phyloP scores from a whole-genome alignment of 1,140 invertebrate genomes.

The Ooceraea biroi region DNA sequence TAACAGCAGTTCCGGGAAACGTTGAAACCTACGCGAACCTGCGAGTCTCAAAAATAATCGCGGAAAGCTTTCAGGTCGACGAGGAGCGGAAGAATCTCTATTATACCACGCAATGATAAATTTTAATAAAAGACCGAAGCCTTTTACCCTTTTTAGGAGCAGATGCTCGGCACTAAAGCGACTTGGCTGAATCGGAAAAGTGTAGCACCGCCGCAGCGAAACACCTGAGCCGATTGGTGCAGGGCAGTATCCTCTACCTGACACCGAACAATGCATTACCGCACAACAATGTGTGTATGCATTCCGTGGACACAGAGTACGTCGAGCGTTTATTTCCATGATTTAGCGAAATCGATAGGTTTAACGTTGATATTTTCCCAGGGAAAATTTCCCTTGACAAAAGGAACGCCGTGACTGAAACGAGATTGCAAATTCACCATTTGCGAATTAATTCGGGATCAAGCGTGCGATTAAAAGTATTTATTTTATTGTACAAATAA shows the following conservation, averaged over 20 bases:
- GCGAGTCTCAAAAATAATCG: slow-evolving; percentile 34
- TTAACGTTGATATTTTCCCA: neutral
- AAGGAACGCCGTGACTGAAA: neutral
- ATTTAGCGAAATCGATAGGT: slow-evolving; percentile 30
- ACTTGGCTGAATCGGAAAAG: slow-evolving; percentile 36
- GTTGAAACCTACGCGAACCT: slow-evolving; percentile 36
- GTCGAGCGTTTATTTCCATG: slow-evolving; percentile 55
- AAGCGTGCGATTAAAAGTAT: slow-evolving; percentile 45
- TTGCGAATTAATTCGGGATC: slow-evolving; percentile 46
- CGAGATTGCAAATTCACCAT: slow-evolving; percentile 23
- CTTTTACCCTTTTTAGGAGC: slow-evolving; percentile 55
- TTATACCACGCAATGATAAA: slow-evolving; percentile 57
- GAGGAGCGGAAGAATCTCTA: slow-evolving; percentile 32
- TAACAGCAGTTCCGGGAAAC: neutral
- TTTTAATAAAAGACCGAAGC: slow-evolving; percentile 62
- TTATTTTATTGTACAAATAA: slow-evolving; percentile 45
- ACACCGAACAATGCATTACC: slow-evolving; percentile 61
- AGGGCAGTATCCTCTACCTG: slow-evolving; percentile 48
- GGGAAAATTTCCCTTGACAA: slow-evolving; percentile 16
- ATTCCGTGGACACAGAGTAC: slow-evolving; percentile 15
- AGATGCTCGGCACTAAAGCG: slow-evolving; percentile 62
- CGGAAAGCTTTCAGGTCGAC: slow-evolving; percentile 37
- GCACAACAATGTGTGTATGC: slow-evolving; percentile 34
- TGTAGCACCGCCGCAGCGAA: slow-evolving; percentile 29
- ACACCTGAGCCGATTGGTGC: slow-evolving; percentile 66